Evolutionary conservation across 2,888 invertebrate genomes (phyloP), one percentile per base, ranked within the genome.

Genomic region (Synergus gifuensis): DNA sequence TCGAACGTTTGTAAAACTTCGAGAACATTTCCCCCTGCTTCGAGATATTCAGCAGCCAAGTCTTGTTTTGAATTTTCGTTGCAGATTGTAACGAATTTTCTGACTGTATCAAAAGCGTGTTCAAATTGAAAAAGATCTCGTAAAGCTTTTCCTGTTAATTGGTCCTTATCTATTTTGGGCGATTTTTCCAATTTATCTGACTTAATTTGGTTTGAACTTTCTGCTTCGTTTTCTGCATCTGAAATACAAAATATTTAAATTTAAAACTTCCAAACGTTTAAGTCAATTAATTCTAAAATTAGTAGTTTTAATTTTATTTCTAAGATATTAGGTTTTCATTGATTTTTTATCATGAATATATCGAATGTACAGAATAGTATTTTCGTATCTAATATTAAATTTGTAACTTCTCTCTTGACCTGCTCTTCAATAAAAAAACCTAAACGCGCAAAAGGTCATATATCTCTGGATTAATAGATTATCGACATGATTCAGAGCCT

Each of bases 1-100:
- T 95, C 94, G 16, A 96, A 92, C 62, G 95, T 94, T 76, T 94
- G 94, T 1, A 96, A 93, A 76, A 97, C 93, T 92, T 97, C 96
- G 76, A 95, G 93, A 0, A 95, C 94, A 87, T 94, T 95, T 2
- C 96, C 96, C 2, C 96, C 96, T 79, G 93, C 93, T 85, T 95
- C 94, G 22, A 97, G 92, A 88, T 96, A 97, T 83, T 95, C 94
- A 1, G 94, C 90, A 62, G 95, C 92, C 89, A 94, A 93, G 81
- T 93, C 90, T 85, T 93, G 89, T 78, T 91, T 92, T 80, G 93
- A 93, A 14, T 93, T 93, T 76, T 93, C 93, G 9, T 93, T 90
- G 76, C 95, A 94, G 64, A 94, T 93, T 88, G 94, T 93, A 2
- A 96, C 89, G 86, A 96, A 96, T 87, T 95, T 95, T 64, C 94